A percentile compares a stretch with the other conserved stretches of the same genome.
phyloP scores from a whole-genome alignment of 2,888 invertebrate genomes.

The Asteroscopus sphinx region DNA sequence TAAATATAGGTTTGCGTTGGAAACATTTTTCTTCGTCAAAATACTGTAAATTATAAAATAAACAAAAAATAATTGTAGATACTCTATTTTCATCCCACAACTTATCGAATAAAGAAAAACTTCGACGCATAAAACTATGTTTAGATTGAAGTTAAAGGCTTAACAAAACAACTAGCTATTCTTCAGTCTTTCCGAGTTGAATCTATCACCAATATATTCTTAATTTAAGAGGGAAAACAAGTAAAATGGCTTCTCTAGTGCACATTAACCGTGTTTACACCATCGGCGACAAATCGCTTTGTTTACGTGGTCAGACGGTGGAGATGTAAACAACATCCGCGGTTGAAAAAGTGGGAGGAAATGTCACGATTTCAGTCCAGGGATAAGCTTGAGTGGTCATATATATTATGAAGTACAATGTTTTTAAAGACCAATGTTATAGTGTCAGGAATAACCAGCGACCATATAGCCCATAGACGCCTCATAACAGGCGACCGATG shows the following conservation, averaged over 20 bases:
- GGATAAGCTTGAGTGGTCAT: slow-evolving; percentile 26
- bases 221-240: slow-evolving; percentile 54
- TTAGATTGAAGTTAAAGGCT: slow-evolving; percentile 20
- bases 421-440: too few relatives aligned
- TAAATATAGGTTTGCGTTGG: too few relatives aligned
- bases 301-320: slow-evolving; percentile 62
- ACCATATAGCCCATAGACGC: too few relatives aligned
- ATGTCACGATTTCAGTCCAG: slow-evolving; percentile 29
- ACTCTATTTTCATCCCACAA: slow-evolving; percentile 26
- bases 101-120: slow-evolving; percentile 44
- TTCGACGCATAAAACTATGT: slow-evolving; percentile 15
- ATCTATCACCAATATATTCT: slow-evolving; percentile 50
- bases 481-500: too few relatives aligned
- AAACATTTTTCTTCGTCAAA: background rate
- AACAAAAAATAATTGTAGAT: slow-evolving; percentile 11
- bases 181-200: slow-evolving; percentile 8
- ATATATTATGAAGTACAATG: too few relatives aligned
- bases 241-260: slow-evolving; percentile 52
- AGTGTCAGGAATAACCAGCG: too few relatives aligned
- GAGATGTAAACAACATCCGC: slow-evolving; percentile 52
- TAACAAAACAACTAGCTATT: slow-evolving; percentile 44
- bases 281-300: slow-evolving; percentile 66
- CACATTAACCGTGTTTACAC: slow-evolving; percentile 64
- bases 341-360: slow-evolving; percentile 31
- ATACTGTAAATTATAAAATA: slow-evolving; percentile 5